Percentiles rank a stretch among this genome's conserved stretches.
phyloP scores from a whole-genome alignment of 2,113 vertebrate species.

The Struthio camelus region DNA sequence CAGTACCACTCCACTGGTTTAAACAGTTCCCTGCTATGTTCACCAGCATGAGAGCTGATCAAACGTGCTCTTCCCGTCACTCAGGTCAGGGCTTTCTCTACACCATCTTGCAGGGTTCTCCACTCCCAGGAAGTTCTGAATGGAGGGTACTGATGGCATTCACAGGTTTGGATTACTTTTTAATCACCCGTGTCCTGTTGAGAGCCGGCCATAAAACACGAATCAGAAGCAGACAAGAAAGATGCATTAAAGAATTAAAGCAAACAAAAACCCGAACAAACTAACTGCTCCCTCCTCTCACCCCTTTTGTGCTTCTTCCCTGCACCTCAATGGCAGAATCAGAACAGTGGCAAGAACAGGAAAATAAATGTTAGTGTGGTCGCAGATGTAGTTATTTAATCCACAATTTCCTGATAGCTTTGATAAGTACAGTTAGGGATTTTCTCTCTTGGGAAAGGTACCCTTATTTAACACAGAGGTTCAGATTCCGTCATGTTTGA shows the following conservation, averaged over 20 bases:
- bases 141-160: background rate
- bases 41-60: background rate
- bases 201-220: background rate
- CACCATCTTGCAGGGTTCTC: background rate
- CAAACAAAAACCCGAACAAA: background rate
- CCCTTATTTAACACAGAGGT: background rate
- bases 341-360: background rate
- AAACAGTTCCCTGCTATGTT: background rate
- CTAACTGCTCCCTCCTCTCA: background rate
- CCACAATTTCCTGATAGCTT: background rate
- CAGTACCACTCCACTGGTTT: background rate
- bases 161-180: background rate
- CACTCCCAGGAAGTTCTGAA: accelerated
- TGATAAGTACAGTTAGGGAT: background rate
- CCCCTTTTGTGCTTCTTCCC: background rate
- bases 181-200: background rate
- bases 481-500: background rate
- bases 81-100: background rate
- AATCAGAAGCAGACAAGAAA: background rate
- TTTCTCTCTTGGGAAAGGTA: background rate
- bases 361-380: background rate
- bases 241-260: background rate
- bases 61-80: background rate
- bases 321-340: background rate
- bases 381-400: background rate